Base-by-base conservation (phyloP, 2,797 vertebrate genomes). In the Neosilurus hyrtlii region DNA sequence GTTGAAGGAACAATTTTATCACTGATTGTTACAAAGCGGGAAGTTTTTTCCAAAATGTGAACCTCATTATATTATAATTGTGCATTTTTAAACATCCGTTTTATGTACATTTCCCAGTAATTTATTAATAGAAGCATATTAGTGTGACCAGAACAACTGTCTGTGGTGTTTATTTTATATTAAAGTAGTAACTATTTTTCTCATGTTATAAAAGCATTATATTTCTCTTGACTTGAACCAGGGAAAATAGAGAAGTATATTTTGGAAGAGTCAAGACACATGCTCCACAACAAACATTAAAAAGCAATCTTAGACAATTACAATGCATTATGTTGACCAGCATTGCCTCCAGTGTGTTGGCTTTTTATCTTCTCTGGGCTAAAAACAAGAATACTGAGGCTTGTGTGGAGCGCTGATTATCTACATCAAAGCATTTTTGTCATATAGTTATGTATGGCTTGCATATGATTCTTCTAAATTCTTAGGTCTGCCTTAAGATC, bases 361-460 rank as follows among this genome's bases (percentile, higher is more conserved):
- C 73, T 83, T 43, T 70, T 71, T 77, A 73, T 66, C 82, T 76
- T 82, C 35, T 63, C 35, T 61, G 59, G 78, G n/a, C 8, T 43
- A 43, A 81, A 65, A 57, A 79, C n/a, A 62, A 73, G 30, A 49
- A 80, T 65, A 67, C 67, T 62, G 7, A 75, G 56, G 77, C 43
- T 30, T 52, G 15, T 61, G 18, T 70, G 61, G 22, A 78, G 43
- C 54, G 59, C 26, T 20, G 54, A 68, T 9, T 79, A 70, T 86
- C 62, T 43, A 84, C 61, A 82, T 82, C 54, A 84, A 84, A 84
- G 80, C 62, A 65, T 83, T 82, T 81, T 49, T 20, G 79, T 51
- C 62, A 65, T 66, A 80, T 76, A 76, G 61, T 52, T 79, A 59
- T 43, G 66, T 63, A 26, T 73, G 79, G 74, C 24, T 77, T 43